phyloP scores from a whole-genome alignment of 2,113 vertebrate genomes.

The Chaetodon trifascialis region DNA sequence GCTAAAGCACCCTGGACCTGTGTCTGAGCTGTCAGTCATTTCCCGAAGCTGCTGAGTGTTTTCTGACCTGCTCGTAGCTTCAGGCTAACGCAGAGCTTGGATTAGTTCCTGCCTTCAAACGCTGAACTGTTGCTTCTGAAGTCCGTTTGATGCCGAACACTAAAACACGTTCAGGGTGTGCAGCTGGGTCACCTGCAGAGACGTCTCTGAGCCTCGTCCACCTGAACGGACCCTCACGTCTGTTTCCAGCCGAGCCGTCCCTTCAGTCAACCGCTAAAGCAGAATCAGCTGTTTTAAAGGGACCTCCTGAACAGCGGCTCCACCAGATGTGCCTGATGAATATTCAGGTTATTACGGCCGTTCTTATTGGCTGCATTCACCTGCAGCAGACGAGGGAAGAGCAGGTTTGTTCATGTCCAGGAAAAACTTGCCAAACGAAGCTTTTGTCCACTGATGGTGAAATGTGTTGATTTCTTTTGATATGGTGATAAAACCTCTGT shows the following conservation, averaged over 20 bases:
- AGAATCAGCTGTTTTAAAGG: too few species aligned
- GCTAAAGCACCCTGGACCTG: background rate
- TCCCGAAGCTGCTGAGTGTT: too few species aligned
- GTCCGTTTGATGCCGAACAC: background rate
- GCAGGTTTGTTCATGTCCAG: background rate
- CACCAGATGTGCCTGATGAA: background rate
- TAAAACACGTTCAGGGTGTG: background rate
- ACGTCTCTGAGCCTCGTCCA: background rate
- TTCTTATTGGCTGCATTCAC: background rate
- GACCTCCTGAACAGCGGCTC: too few species aligned
- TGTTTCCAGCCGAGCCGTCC: too few species aligned
- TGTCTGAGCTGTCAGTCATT: too few species aligned
- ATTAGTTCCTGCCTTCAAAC: background rate
- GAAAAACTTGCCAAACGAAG: conserved; percentile 51
- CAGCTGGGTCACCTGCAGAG: too few species aligned
- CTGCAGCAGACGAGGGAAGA: background rate
- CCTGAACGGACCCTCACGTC: too few species aligned
- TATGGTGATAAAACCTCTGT: conserved; percentile 39
- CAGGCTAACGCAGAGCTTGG: too few species aligned
- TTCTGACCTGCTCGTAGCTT: too few species aligned
- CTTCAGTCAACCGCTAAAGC: too few species aligned
- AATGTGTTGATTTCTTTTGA: conserved; percentile 60
- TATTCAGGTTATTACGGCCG: background rate
- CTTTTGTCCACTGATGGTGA: conserved; percentile 35
- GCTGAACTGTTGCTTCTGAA: background rate